Base-by-base conservation (phyloP, 2,888 invertebrate species). In the Meteorus cinctellus region DNA sequence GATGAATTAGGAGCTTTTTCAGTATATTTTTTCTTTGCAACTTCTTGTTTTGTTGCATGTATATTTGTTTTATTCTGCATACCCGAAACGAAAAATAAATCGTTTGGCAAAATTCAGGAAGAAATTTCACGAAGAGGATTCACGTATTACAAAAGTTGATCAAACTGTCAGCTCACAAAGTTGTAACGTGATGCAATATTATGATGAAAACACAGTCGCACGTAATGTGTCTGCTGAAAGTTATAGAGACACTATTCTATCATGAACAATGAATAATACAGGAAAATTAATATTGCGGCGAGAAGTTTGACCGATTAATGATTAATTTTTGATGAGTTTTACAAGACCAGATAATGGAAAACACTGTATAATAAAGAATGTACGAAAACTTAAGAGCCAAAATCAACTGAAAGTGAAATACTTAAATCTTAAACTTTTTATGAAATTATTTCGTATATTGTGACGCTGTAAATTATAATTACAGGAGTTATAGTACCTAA, bases 21-120 rank as follows among this genome's bases (percentile, higher is more conserved):
- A 0, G 82, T 84, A 48, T 89, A 88, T 69, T 84, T 84, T 48
- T 84, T 88, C 74, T 90, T 89, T 76, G 81, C 87, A 1, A 83
- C 71, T 0, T 87, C 86, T 1, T 88, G 87, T 45, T 80, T 85
- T 3, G 45, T 87, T 0, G 84, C 87, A 0, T 87, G 88, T 66
- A 10, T 86, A 19, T 86, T 89, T 75, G 85, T 89, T 16, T 69
- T 82, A 1, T 73, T 83, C 3, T 84, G 78, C 41, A 83, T 89
- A 3, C 89, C 89, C 2, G 89, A 90, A 73, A 90, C 89, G 2
- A 89, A 87, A 75, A 84, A 85, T 67, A 87, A 86, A 75, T 88
- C 86, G 3, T 88, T 89, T 24, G 77, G 74, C 3, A 86, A 88
- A 68, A 89, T 89, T 67, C 88, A 89, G 70, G 83, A 82, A 4